Base-by-base conservation (phyloP, 2,113 vertebrate species). In the Megaceryle maxima region DNA sequence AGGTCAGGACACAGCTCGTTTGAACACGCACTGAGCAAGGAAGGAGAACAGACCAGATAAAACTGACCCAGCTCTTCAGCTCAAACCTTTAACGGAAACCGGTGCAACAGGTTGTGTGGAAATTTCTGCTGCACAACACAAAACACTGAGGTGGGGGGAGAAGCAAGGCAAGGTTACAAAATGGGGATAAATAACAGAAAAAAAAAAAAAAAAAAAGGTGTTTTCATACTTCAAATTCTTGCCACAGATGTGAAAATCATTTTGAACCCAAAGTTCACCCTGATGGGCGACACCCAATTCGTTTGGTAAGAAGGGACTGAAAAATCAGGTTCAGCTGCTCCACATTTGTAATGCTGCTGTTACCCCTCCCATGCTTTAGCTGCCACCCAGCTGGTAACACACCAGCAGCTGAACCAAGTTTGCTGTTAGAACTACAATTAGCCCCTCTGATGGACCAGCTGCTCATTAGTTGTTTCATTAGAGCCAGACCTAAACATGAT, bases 91-190 rank as follows among this genome's bases (percentile, higher is more conserved):
- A 64, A 43, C 4, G 1, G 87, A 84, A 97, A 96, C 96, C 92
- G 96, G 96, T 95, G 91, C 92, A 91, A 96, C 95, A 96, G 96
- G 96, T 96, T 97, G 94, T 79, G 88, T 89, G 83, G 88, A 92
- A 95, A 82, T 73, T 64, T 82, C 77, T 93, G n/a, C 88, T 13
- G 55, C 59, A 72, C 64, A 59, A 80, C 17, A 41, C 63, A 46
- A 44, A 75, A 19, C 73, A 4, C 73, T 13, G 37, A 41, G 64
- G 55, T 5, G 39, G 46, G 86, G 89, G 31, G n/a, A 51, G 41
- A n/a, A 50, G 39, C 0, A 0, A 83, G 78, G 59, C 63, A 81
- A 85, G 70, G 63, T 85, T 76, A 91, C 81, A 96, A 89, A 94
- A 72, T 1, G 2, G 31, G 73, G 51, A 87, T 75, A 88, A 90